A percentile compares a stretch with the other conserved stretches of the same genome.
Conservation (phyloP, 2,888 invertebrate species). For the Sinodicranocentrus sp. region DNA sequence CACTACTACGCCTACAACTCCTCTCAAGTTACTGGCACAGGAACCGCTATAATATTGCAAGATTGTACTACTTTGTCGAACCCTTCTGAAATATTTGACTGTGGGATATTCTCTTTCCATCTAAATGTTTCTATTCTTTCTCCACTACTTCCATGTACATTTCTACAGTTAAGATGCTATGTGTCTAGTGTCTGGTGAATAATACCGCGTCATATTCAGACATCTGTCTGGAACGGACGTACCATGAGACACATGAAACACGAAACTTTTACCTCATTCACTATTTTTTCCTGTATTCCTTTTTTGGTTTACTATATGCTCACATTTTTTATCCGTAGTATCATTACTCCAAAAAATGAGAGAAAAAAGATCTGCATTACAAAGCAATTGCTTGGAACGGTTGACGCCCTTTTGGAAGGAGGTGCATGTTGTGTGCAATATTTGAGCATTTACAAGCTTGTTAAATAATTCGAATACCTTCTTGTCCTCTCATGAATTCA, state of each 20-base stretch:
- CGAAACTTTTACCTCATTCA: conserved; percentile 13
- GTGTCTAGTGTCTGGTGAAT: not conserved
- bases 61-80: conserved; percentile 1
- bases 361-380: not conserved
- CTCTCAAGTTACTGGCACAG: conserved; percentile 14
- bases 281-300: conserved; percentile 23
- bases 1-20: conserved; percentile 13
- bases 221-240: not conserved
- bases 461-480: too few species aligned
- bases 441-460: too few species aligned
- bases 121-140: too few species aligned
- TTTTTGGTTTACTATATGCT: conserved; percentile 11
- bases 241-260: not conserved
- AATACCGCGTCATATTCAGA: conserved; percentile 15
- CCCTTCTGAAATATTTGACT: not conserved
- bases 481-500: too few species aligned
- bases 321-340: conserved; percentile 3
- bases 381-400: not conserved
- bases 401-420: conserved; percentile 14
- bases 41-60: not conserved
- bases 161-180: too few species aligned
- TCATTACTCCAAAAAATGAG: not conserved
- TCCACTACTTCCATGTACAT: too few species aligned
- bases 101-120: not conserved
- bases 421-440: too few species aligned